phyloP scores from a whole-genome alignment of 2,113 vertebrate genomes.

The Oostethus manadensis region DNA sequence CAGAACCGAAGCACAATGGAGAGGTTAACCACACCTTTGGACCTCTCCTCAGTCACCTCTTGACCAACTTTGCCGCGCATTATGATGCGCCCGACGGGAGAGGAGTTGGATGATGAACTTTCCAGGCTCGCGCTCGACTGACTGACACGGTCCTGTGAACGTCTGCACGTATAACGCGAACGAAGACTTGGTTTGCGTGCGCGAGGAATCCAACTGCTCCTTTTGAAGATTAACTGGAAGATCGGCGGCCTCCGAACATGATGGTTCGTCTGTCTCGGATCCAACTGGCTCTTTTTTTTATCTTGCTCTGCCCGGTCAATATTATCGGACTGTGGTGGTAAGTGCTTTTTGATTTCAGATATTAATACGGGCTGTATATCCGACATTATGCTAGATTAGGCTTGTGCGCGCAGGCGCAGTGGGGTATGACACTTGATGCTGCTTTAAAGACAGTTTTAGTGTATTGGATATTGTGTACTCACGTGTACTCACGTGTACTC shows the following conservation, averaged over 20 bases:
- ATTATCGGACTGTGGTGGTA: conserved; percentile 95
- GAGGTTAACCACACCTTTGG: conserved; percentile 64
- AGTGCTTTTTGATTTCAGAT: conserved; percentile 59
- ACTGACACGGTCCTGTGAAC: conserved; percentile 24
- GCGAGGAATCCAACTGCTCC: conserved; percentile 25
- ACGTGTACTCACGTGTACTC: no score
- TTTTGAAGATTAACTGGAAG: conserved; percentile 33
- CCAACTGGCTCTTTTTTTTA: conserved; percentile 85
- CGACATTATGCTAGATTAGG: background rate
- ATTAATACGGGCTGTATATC: background rate
- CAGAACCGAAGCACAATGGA: conserved; percentile 49
- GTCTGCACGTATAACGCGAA: conserved; percentile 11
- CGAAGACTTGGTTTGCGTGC: conserved; percentile 8
- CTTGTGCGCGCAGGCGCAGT: conserved; percentile 1
- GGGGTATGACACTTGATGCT: no score
- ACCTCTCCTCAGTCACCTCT: conserved; percentile 56
- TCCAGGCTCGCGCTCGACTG: conserved; percentile 44
- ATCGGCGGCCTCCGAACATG: conserved; percentile 55
- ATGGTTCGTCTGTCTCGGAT: conserved; percentile 80
- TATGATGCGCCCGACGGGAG: conserved; percentile 55
- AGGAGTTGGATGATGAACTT: conserved; percentile 47
- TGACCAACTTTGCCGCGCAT: conserved; percentile 60
- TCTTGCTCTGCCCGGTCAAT: conserved; percentile 89
- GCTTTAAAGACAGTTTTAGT: no score
- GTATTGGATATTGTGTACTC: no score